These are phyloP conservation scores for Trematocara zebra DNA, from an alignment of 2,113 vertebrate species.

Conservation along the genomic window DNA sequence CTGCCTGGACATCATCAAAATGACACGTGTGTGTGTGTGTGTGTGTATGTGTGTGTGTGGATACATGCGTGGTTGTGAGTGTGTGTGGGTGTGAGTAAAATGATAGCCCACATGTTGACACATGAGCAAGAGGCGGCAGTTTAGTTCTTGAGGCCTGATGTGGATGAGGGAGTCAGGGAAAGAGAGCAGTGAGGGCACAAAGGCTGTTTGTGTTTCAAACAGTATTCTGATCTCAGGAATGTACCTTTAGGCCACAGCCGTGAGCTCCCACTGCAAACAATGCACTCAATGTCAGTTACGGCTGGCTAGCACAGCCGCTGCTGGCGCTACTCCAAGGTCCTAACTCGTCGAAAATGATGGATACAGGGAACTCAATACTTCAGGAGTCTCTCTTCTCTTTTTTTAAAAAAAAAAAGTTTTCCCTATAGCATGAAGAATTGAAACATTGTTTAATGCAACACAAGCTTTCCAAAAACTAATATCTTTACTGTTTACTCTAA, in stretches of 20 bases:
- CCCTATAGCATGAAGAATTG: constrained; percentile 64
- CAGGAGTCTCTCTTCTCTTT: constrained; percentile 70
- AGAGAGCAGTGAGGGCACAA: constrained; percentile 74
- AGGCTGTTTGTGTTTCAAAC: constrained; percentile 83
- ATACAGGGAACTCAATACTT: constrained; percentile 84
- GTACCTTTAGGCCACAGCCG: constrained; percentile 82
- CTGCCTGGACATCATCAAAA: constrained; percentile 42
- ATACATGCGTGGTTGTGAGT: not conserved
- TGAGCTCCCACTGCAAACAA: constrained; percentile 76
- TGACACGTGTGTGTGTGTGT: constrained; percentile 2
- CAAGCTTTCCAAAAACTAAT: constrained; percentile 28
- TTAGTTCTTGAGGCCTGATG: constrained; percentile 61
- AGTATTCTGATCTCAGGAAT: constrained; percentile 77
- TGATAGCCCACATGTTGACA: constrained; percentile 77
- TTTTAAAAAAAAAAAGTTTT: not conserved
- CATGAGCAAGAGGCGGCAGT: constrained; percentile 72
- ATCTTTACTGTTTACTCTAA: constrained; percentile 6
- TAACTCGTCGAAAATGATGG: constrained; percentile 81
- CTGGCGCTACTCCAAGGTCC: constrained; percentile 73
- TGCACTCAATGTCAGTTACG: constrained; percentile 84
- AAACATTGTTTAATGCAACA: constrained; percentile 22
- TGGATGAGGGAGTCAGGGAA: constrained; percentile 67
- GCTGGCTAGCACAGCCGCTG: constrained; percentile 76
- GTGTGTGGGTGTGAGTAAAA: constrained; percentile 56
- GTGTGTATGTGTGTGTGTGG: not conserved